Percentiles rank a stretch among this genome's conserved stretches.
Conservation (phyloP, 2,797 vertebrate species). For the Cossypha dichroa region DNA sequence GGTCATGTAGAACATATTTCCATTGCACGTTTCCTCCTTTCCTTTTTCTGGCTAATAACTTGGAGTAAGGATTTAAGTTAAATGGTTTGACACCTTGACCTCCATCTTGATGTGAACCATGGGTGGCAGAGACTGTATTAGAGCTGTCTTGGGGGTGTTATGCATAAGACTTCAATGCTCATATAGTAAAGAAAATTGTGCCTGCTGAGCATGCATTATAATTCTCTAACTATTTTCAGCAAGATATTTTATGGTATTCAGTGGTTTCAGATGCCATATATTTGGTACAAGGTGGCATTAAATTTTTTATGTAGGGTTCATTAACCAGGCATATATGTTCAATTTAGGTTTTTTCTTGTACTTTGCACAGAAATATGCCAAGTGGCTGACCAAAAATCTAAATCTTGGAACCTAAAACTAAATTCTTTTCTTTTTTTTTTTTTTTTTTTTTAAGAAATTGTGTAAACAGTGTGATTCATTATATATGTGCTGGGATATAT, state of each 20-base stretch:
- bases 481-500: neutral
- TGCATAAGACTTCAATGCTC: conserved; percentile 54
- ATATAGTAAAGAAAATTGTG: conserved; percentile 34
- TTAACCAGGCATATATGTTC: conserved; percentile 38
- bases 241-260: conserved; percentile 32
- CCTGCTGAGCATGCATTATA: conserved; percentile 11
- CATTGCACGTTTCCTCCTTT: neutral
- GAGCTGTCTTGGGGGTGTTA: conserved; percentile 53
- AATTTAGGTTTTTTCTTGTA: conserved; percentile 18
- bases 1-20: conserved; percentile 39
- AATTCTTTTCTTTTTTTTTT: neutral
- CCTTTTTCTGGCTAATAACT: conserved; percentile 38
- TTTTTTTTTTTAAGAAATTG: neutral
- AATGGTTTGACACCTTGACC: conserved; percentile 60
- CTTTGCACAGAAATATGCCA: neutral
- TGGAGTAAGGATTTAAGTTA: conserved; percentile 48
- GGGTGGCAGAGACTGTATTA: conserved; percentile 36
- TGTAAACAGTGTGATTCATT: neutral
- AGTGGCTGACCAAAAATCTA: conserved; percentile 31
- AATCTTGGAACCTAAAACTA: conserved; percentile 18
- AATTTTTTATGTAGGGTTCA: conserved; percentile 33
- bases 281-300: neutral
- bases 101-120: conserved; percentile 58
- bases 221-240: conserved; percentile 45
- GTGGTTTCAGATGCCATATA: neutral